Evolutionary conservation across 1,140 invertebrate species (phyloP).

Genomic region (Pogonomyrmex californicus): DNA sequence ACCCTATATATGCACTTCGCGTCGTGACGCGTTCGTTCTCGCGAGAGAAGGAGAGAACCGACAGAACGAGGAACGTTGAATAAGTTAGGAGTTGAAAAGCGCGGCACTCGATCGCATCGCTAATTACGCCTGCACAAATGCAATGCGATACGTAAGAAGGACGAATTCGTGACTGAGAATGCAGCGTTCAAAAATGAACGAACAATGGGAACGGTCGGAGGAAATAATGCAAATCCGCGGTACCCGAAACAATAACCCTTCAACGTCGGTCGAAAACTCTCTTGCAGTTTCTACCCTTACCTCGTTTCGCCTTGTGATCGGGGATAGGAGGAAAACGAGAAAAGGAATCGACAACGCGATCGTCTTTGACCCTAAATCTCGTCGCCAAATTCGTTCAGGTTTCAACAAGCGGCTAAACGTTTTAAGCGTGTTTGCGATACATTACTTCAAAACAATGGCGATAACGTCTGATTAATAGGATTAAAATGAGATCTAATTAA

Average conservation of each 20-base stretch:
- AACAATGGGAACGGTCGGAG: conserved; percentile 74
- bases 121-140: conserved; percentile 74
- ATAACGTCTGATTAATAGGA: background rate
- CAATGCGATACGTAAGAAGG: conserved; percentile 67
- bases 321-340: background rate
- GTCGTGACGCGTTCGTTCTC: conserved; percentile 43
- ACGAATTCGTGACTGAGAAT: conserved; percentile 73
- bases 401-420: conserved; percentile 33
- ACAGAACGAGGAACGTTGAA: conserved; percentile 70
- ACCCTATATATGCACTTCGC: conserved; percentile 4
- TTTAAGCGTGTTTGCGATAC: background rate
- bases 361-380: conserved; percentile 72
- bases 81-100: conserved; percentile 70
- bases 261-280: conserved; percentile 75
- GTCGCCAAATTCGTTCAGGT: conserved; percentile 45
- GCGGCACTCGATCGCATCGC: conserved; percentile 67
- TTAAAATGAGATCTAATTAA: background rate
- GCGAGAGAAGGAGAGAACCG: conserved; percentile 41
- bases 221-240: conserved; percentile 76
- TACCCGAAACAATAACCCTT: conserved; percentile 77
- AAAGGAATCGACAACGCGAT: conserved; percentile 58
- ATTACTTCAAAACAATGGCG: background rate
- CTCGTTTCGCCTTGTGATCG: conserved; percentile 17
- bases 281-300: conserved; percentile 53
- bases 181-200: conserved; percentile 74